phyloP scores from a whole-genome alignment of 2,888 invertebrate genomes.

The Thalpophila matura region DNA sequence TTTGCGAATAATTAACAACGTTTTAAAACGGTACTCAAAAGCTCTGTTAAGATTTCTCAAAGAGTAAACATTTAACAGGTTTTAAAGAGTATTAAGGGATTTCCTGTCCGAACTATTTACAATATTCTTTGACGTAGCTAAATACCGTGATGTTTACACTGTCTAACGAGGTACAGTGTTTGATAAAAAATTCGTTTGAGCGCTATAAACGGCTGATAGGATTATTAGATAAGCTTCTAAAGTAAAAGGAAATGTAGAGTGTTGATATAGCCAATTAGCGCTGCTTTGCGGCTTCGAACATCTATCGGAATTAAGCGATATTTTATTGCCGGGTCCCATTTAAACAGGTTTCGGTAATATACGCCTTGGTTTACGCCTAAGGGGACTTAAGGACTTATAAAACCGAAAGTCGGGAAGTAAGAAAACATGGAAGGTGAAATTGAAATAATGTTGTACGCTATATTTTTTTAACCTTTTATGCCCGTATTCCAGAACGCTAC shows the following conservation, averaged over 20 bases:
- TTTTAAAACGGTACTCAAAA: constrained; percentile 26
- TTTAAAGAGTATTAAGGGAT: constrained; percentile 30
- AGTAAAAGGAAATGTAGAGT: constrained; percentile 30
- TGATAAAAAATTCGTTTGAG: constrained; percentile 44
- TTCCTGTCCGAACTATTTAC: constrained; percentile 32
- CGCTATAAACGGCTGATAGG: constrained; percentile 43
- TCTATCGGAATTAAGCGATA: constrained; percentile 44
- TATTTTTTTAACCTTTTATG: background rate
- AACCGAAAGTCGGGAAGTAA: background rate
- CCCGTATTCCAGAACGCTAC: no score
- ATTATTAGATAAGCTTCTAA: constrained; percentile 48
- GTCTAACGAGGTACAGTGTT: constrained; percentile 57
- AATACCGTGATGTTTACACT: constrained; percentile 38
- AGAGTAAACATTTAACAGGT: constrained; percentile 38
- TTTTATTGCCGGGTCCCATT: constrained; percentile 47
- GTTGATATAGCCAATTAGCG: constrained; percentile 51
- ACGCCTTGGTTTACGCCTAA: constrained; percentile 39
- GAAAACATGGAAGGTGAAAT: background rate
- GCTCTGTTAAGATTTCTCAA: constrained; percentile 22
- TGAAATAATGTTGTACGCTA: background rate
- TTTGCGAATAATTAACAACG: constrained; percentile 28
- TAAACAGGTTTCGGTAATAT: constrained; percentile 21
- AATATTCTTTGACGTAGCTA: constrained; percentile 39
- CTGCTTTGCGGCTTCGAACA: constrained; percentile 37
- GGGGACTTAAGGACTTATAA: constrained; percentile 17